A percentile compares a stretch with the other conserved stretches of the same genome.
phyloP scores from a whole-genome alignment of 2,113 vertebrate genomes.

The Chinchilla lanigera region DNA sequence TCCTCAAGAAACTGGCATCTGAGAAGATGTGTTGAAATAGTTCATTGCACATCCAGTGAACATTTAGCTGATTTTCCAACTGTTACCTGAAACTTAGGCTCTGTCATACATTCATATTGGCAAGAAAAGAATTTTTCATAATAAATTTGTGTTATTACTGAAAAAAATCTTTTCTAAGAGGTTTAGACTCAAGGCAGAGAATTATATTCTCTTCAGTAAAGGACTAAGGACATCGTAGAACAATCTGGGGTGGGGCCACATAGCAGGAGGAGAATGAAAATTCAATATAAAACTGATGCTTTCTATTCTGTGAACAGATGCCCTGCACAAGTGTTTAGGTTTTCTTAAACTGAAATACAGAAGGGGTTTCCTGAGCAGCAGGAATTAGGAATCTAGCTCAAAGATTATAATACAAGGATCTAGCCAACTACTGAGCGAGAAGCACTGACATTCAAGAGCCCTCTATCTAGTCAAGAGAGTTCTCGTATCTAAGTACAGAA shows the following conservation, averaged over 20 bases:
- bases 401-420: neutral
- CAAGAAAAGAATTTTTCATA: neutral
- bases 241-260: neutral
- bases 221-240: neutral
- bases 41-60: neutral
- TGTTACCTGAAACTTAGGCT: neutral
- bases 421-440: neutral
- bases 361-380: neutral
- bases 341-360: neutral
- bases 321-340: neutral
- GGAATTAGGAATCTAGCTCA: neutral
- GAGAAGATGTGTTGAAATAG: neutral
- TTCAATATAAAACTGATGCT: neutral
- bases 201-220: conserved; percentile 35
- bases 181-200: neutral
- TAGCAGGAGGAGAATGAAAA: neutral
- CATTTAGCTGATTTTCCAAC: neutral
- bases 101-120: neutral
- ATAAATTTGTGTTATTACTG: conserved; percentile 7
- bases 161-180: conserved; percentile 9
- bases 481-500: neutral
- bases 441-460: neutral
- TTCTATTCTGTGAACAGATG: neutral
- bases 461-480: neutral
- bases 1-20: neutral